A percentile compares a stretch with the other conserved stretches of the same genome.
Conservation (phyloP, 2,113 vertebrate genomes). For the Tricholaema leucomelas region DNA sequence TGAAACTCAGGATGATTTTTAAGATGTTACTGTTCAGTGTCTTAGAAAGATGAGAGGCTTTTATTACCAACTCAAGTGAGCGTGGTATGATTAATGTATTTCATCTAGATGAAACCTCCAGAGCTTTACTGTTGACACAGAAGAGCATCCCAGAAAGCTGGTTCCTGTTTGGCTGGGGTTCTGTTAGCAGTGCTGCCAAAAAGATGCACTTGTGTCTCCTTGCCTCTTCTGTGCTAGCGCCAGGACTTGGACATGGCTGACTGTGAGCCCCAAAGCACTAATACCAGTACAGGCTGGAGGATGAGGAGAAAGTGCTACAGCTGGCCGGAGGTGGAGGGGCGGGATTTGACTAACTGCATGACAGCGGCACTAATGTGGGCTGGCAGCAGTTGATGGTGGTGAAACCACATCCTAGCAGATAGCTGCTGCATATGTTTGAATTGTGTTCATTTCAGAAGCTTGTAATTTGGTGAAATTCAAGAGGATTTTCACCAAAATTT, state of each 20-base stretch:
- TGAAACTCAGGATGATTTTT: background rate
- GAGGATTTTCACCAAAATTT: background rate
- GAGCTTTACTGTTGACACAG: background rate
- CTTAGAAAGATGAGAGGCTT: background rate
- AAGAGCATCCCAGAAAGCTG: slow-evolving; percentile 20
- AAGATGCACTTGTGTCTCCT: background rate
- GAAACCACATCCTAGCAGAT: background rate
- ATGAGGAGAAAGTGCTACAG: background rate
- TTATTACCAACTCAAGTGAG: background rate
- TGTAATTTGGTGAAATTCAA: background rate
- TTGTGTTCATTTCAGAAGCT: background rate
- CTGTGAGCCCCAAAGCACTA: background rate
- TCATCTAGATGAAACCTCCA: background rate
- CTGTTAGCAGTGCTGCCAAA: background rate
- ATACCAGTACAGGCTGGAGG: background rate
- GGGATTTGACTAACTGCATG: background rate
- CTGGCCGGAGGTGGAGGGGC: background rate
- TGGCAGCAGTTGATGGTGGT: background rate
- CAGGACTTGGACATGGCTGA: background rate
- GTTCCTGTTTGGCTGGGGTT: slow-evolving; percentile 28
- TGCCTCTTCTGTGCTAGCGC: background rate
- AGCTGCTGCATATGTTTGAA: background rate
- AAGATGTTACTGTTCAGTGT: background rate
- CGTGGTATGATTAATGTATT: background rate
- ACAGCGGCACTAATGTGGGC: background rate